Conservation (phyloP, 2,797 vertebrate species). For the Malurus leucopterus region DNA sequence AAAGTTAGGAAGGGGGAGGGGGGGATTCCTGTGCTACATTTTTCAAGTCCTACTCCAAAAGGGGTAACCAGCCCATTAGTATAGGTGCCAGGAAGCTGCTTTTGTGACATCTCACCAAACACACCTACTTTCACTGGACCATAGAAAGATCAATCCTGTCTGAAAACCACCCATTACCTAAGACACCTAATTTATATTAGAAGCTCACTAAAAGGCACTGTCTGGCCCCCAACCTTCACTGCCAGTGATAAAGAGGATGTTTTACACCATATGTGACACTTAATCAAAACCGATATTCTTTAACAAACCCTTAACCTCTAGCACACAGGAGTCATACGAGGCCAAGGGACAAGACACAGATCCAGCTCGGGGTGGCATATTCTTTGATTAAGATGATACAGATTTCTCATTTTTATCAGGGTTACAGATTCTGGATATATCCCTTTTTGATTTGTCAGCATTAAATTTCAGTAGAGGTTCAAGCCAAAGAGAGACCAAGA, state of each 20-base stretch:
- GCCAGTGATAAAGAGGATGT: slow-evolving; percentile 73
- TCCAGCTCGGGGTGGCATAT: slow-evolving; percentile 67
- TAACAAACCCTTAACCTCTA: slow-evolving; percentile 78
- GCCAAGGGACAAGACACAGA: slow-evolving; percentile 71
- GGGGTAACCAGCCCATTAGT: slow-evolving; percentile 73
- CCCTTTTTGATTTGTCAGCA: slow-evolving; percentile 76
- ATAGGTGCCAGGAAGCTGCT: slow-evolving; percentile 67
- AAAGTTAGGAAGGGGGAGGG: slow-evolving; percentile 56
- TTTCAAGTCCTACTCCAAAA: slow-evolving; percentile 67
- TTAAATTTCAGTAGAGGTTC: slow-evolving; percentile 72
- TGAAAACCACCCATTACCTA: slow-evolving; percentile 74
- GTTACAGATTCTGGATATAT: slow-evolving; percentile 69
- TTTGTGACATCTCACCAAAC: slow-evolving; percentile 66
- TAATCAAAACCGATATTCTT: slow-evolving; percentile 80
- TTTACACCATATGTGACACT: slow-evolving; percentile 76
- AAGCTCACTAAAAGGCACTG: slow-evolving; percentile 70
- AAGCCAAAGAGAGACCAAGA: slow-evolving; percentile 67
- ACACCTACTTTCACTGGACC: slow-evolving; percentile 64
- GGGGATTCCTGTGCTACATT: slow-evolving; percentile 49
- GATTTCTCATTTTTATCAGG: slow-evolving; percentile 71
- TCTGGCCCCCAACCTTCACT: slow-evolving; percentile 69
- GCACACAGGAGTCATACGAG: slow-evolving; percentile 63
- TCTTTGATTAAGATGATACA: slow-evolving; percentile 80
- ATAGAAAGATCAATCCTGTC: slow-evolving; percentile 74
- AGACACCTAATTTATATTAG: slow-evolving; percentile 79